Evolutionary conservation across 2,888 invertebrate species (phyloP).

Genomic region (Limenitis camilla): DNA sequence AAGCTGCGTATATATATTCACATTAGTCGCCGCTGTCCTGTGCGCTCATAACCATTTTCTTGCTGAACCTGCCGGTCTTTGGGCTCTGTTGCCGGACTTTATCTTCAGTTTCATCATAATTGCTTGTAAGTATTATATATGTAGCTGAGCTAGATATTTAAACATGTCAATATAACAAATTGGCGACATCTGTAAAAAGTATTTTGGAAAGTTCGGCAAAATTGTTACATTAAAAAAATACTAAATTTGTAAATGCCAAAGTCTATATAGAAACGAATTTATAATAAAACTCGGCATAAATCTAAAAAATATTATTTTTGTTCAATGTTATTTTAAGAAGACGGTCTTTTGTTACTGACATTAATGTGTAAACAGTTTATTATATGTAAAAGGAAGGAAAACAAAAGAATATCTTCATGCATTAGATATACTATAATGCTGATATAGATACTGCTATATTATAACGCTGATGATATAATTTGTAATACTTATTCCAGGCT

Average conservation of each 20-base stretch:
- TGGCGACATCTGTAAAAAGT: too few species aligned
- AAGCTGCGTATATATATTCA: constrained; percentile 81
- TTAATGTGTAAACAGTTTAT: not conserved
- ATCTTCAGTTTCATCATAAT: constrained; percentile 77
- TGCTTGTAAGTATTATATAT: constrained; percentile 70
- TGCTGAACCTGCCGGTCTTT: constrained; percentile 75
- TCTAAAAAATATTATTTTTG: constrained; percentile 1
- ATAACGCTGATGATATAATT: too few species aligned
- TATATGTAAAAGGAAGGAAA: not conserved
- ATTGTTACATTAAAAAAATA: too few species aligned
- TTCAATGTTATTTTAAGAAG: constrained; percentile 3
- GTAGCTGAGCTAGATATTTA: not conserved
- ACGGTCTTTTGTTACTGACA: not conserved
- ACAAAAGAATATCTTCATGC: not conserved
- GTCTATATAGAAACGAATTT: too few species aligned
- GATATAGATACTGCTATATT: too few species aligned
- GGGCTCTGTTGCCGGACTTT: constrained; percentile 78
- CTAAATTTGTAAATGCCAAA: too few species aligned
- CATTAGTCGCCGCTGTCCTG: constrained; percentile 78
- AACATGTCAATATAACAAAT: too few species aligned
- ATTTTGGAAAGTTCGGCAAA: too few species aligned
- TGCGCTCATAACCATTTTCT: constrained; percentile 80
- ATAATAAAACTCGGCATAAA: not conserved
- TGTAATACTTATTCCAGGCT: constrained; percentile 64
- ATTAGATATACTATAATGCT: too few species aligned